Percentiles rank a stretch among this genome's conserved stretches.
These are phyloP conservation scores for Tiliacea citrago DNA, from an alignment of 2,888 invertebrate genomes.

Conservation along the genomic window DNA sequence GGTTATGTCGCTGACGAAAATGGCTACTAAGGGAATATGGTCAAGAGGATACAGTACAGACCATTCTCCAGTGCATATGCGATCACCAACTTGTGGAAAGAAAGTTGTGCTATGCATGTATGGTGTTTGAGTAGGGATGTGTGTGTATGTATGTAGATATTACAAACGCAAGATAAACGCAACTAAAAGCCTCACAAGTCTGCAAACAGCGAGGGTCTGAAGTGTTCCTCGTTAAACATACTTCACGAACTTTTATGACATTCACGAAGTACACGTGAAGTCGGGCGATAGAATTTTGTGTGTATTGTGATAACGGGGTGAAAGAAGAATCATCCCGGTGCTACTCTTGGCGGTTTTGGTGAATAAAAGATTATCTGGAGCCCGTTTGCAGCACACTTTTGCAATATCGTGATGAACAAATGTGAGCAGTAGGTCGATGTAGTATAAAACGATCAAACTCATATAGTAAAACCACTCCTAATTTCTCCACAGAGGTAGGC, in stretches of 20 bases:
- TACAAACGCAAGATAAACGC: conserved; percentile 50
- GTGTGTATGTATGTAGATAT: background rate
- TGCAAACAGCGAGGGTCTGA: conserved; percentile 38
- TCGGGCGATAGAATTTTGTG: conserved; percentile 38
- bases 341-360: conserved; percentile 10
- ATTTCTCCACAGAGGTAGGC: too few species aligned
- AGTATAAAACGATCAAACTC: too few species aligned
- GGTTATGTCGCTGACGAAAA: background rate
- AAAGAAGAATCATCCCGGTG: conserved; percentile 23
- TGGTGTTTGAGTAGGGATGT: background rate
- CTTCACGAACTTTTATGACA: conserved; percentile 59
- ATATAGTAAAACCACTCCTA: too few species aligned
- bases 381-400: background rate
- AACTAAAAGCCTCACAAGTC: conserved; percentile 49
- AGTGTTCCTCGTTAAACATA: conserved; percentile 55
- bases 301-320: conserved; percentile 54
- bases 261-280: conserved; percentile 47
- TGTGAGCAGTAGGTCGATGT: too few species aligned
- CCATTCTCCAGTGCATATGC: background rate
- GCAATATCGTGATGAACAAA: too few species aligned
- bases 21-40: background rate
- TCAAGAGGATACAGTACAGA: background rate
- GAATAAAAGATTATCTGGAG: conserved; percentile 38
- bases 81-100: background rate
- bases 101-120: background rate